Base-by-base conservation (phyloP, 2,888 invertebrate genomes). In the Protodeltote pygarga region DNA sequence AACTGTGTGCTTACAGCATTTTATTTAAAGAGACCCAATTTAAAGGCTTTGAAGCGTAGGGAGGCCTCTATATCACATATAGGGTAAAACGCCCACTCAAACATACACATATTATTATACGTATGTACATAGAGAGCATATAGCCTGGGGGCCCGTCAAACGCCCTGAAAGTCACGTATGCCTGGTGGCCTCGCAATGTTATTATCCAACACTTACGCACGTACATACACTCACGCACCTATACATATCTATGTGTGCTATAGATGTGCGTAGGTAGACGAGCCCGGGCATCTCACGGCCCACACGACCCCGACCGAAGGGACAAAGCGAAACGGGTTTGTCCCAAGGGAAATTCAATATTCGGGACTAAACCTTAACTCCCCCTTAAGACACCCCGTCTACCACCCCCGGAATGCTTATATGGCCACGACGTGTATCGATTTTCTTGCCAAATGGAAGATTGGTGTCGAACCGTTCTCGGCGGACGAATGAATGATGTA, bases 291-390 rank as follows among this genome's bases (percentile, higher is more conserved):
- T 82, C 83, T 71, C 81, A 63, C 73, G 85, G 89, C 90, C 89
- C 87, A 89, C 86, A 88, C 91, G 89, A 89, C 90, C 91, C 89
- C 88, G 85, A 78, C 79, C 82, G 80, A 90, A 92, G 91, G 92
- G 91, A 91, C 91, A 92, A 91, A 90, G 91, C 83, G 91, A 92
- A 92, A 92, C 92, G 92, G 92, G 92, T 92, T 92, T 91, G 92
- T 92, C 92, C 92, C 92, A 87, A 87, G 92, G 92, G 92, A 92
- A 92, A 92, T 92, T 92, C 92, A 92, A 92, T 92, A 92, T 92
- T 92, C 92, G 92, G 92, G 92, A 90, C 92, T 92, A 92, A 92
- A 92, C 91, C 92, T 88, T 92, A 91, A 89, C 92, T 87, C 92
- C 92, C 78, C 92, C 89, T 87, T 88, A 89, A 90, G 86, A 83